phyloP scores from a whole-genome alignment of 2,888 invertebrate genomes.

The Limnephilus lunatus region DNA sequence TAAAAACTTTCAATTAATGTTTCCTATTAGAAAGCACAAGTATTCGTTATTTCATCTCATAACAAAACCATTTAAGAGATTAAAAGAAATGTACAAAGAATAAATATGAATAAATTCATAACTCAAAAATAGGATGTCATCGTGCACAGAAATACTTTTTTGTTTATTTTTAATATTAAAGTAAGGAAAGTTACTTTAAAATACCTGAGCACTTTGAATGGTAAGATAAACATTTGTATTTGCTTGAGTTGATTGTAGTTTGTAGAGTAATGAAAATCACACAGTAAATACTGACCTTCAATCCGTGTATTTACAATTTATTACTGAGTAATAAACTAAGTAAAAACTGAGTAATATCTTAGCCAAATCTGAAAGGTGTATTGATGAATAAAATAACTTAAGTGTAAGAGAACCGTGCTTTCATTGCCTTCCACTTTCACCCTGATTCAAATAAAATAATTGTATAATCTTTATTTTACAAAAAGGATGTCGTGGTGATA shows the following conservation, averaged over 20 bases:
- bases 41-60: not conserved
- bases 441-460: not conserved
- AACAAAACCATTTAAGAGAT: not conserved
- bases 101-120: not conserved
- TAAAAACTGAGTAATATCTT: constrained; percentile 26
- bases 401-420: constrained; percentile 41
- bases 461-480: not conserved
- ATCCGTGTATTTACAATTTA: constrained; percentile 51
- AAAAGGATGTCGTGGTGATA: not conserved
- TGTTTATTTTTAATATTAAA: not conserved
- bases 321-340: constrained; percentile 43
- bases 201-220: constrained; percentile 52
- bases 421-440: not conserved
- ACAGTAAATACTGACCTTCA: constrained; percentile 31
- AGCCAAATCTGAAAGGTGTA: constrained; percentile 66
- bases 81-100: constrained; percentile 2
- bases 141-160: constrained; percentile 6
- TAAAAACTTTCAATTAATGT: not conserved
- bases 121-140: not conserved
- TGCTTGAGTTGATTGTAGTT: constrained; percentile 59
- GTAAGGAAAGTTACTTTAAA: constrained; percentile 15
- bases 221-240: constrained; percentile 56
- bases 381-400: constrained; percentile 54
- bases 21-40: not conserved
- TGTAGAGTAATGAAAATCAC: constrained; percentile 42